A percentile compares a stretch with the other conserved stretches of the same genome.
These are phyloP conservation scores for Tipula lateralis DNA, from an alignment of 2,888 invertebrate species.

Conservation along the genomic window DNA sequence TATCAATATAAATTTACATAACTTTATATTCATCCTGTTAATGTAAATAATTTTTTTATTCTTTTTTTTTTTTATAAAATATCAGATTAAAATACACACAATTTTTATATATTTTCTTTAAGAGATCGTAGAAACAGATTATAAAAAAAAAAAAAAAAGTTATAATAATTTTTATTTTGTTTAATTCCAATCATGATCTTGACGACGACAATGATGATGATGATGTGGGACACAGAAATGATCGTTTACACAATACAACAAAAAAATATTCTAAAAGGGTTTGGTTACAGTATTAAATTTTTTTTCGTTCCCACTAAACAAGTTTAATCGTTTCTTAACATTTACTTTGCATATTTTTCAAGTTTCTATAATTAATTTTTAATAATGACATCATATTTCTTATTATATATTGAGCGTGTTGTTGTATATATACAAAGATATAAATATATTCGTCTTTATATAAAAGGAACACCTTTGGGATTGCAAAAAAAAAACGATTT, in stretches of 20 bases:
- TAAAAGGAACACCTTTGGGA: not conserved
- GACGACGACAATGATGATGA: not conserved
- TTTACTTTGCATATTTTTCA: not conserved
- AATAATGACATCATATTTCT: constrained; percentile 24
- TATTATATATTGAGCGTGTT: not conserved
- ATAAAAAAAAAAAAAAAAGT: not conserved
- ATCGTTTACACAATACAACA: not conserved
- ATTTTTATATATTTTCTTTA: not conserved
- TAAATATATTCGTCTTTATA: not conserved
- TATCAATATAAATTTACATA: constrained; percentile 24
- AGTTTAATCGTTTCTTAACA: constrained; percentile 24
- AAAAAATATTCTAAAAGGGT: not conserved
- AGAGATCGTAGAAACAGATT: constrained; percentile 9
- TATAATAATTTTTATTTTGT: constrained; percentile 19
- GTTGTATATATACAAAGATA: not conserved
- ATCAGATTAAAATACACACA: not conserved
- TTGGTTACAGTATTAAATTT: constrained; percentile 6
- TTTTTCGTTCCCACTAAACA: constrained; percentile 1
- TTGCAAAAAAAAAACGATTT: not conserved
- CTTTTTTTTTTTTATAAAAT: not conserved
- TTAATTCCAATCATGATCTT: constrained; percentile 24
- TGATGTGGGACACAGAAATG: constrained; percentile 19
- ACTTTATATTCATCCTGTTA: constrained; percentile 15
- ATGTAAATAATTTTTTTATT: not conserved
- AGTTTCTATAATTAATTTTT: not conserved